These are phyloP conservation scores for Hermetia illucens DNA, from an alignment of 1,140 invertebrate genomes.

Conservation along the genomic window DNA sequence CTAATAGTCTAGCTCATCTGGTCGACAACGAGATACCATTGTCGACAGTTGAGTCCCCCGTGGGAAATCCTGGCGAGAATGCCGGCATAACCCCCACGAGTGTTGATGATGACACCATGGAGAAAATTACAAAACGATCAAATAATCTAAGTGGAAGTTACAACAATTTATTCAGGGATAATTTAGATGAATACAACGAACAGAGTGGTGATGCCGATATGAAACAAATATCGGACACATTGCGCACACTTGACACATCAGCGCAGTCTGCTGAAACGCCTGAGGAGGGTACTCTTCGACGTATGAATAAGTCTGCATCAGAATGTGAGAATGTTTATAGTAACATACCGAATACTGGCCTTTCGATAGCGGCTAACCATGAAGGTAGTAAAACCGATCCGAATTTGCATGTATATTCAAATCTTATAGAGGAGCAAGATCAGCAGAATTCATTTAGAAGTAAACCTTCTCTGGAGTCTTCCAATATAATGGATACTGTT, in stretches of 20 bases:
- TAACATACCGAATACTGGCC: slow-evolving; percentile 18
- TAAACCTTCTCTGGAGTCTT: background rate
- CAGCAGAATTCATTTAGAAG: background rate
- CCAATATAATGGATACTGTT: background rate
- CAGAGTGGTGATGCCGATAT: no score
- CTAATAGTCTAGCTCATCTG: slow-evolving; percentile 46
- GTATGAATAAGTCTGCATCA: slow-evolving; percentile 13
- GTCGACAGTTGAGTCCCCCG: slow-evolving; percentile 32
- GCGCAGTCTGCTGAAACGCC: no score
- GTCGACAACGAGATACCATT: slow-evolving; percentile 45
- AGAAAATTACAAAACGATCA: slow-evolving; percentile 14
- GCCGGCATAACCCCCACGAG: slow-evolving; percentile 4
- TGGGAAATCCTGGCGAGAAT: background rate
- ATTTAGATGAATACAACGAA: slow-evolving; percentile 11
- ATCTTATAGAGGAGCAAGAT: slow-evolving; percentile 23
- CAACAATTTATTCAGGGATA: slow-evolving; percentile 25
- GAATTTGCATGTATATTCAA: slow-evolving; percentile 25
- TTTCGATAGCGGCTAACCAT: slow-evolving; percentile 1
- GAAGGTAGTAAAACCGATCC: slow-evolving; percentile 9
- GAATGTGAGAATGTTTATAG: slow-evolving; percentile 28
- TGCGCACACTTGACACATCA: no score
- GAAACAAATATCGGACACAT: no score
- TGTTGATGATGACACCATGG: slow-evolving; percentile 20
- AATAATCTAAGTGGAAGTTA: slow-evolving; percentile 28
- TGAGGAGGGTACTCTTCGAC: background rate